Evolutionary conservation across 2,113 vertebrate genomes (phyloP).

Genomic region (Hemichromis elongatus): DNA sequence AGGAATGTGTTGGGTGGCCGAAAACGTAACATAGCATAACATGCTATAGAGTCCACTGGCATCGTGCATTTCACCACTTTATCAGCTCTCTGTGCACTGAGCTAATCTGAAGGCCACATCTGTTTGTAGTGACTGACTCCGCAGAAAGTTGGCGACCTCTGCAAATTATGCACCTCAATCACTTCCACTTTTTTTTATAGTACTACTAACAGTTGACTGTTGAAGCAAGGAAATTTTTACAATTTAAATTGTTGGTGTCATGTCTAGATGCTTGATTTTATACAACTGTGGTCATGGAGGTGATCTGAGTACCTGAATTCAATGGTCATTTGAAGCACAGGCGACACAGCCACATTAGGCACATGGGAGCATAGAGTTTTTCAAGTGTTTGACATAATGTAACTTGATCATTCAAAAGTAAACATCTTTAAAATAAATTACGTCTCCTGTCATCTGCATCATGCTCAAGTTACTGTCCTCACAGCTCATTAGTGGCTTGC

Average conservation of each 20-base stretch:
- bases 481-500: not conserved
- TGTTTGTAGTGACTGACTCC: not conserved
- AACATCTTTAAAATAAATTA: not conserved
- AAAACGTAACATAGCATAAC: too few species aligned
- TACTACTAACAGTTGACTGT: not conserved
- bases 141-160: not conserved
- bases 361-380: not conserved
- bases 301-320: not conserved
- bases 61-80: not conserved
- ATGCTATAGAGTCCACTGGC: not conserved
- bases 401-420: not conserved
- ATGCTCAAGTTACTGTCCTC: not conserved
- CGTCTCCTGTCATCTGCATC: not conserved
- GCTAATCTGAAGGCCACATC: not conserved
- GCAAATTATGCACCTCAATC: not conserved
- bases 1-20: too few species aligned
- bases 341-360: not conserved
- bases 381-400: not conserved
- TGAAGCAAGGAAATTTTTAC: not conserved
- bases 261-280: not conserved
- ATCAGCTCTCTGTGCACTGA: not conserved
- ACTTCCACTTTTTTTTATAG: not conserved
- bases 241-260: not conserved
- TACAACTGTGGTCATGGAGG: not conserved
- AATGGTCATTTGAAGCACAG: not conserved